These are phyloP conservation scores for Acrossocheilus fasciatus DNA, from an alignment of 2,797 vertebrate species.

Conservation along the genomic window DNA sequence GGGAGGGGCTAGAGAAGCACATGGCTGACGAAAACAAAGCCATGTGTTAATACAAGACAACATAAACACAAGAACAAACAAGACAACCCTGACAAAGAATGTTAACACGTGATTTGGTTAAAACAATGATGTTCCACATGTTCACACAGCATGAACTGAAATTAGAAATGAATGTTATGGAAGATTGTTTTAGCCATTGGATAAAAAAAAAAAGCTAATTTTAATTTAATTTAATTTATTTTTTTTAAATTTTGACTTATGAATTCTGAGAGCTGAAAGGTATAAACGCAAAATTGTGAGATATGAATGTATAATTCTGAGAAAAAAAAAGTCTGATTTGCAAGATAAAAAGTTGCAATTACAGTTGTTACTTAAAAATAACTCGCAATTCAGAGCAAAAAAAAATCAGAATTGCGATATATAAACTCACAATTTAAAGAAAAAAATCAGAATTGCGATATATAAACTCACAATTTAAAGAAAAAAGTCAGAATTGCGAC, in stretches of 20 bases:
- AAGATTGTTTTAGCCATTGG: neutral
- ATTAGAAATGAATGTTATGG: neutral
- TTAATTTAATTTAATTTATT: too few relatives aligned
- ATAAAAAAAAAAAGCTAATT: too few relatives aligned
- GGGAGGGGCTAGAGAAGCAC: too few relatives aligned
- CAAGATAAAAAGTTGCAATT: neutral
- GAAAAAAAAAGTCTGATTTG: neutral
- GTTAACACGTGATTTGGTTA: neutral
- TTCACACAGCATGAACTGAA: neutral
- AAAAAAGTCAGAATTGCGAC: neutral
- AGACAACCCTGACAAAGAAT: too few relatives aligned
- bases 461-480: too few relatives aligned
- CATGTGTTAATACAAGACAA: too few relatives aligned
- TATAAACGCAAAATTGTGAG: neutral
- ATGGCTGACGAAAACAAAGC: too few relatives aligned
- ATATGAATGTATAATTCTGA: neutral
- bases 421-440: too few relatives aligned
- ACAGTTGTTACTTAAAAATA: neutral
- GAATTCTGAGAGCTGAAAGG: neutral
- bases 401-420: too few relatives aligned
- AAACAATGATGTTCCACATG: neutral
- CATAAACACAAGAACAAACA: too few relatives aligned
- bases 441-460: too few relatives aligned
- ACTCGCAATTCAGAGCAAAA: neutral
- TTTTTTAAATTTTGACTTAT: too few relatives aligned